These are phyloP conservation scores for Gallinago nigripennis DNA, from an alignment of 2,797 vertebrate species.

Conservation along the genomic window DNA sequence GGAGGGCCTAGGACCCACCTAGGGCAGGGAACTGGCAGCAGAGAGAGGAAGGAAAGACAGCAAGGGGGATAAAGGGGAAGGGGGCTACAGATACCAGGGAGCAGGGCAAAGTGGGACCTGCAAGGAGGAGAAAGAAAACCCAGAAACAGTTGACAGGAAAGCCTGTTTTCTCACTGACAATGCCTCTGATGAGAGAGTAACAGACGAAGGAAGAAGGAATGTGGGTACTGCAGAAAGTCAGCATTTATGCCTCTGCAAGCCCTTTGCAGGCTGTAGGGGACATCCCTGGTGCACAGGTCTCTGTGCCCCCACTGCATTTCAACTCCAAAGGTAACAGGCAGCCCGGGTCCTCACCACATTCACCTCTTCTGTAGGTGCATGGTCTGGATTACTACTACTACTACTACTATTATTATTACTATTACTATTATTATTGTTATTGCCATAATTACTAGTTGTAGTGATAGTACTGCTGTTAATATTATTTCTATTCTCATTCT, in stretches of 20 bases:
- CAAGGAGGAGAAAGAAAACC: not conserved
- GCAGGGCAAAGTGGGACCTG: not conserved
- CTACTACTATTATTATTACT: not conserved
- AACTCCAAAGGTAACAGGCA: not conserved
- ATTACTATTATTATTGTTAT: not conserved
- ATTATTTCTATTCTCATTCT: not conserved
- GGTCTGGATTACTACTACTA: not conserved
- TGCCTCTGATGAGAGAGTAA: not conserved
- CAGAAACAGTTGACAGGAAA: not conserved
- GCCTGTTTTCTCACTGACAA: not conserved
- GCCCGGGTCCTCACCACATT: accelerated
- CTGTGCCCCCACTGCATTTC: accelerated
- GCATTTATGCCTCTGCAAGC: not conserved
- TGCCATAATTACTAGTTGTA: not conserved
- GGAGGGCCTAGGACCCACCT: not conserved
- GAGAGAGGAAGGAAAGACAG: not conserved
- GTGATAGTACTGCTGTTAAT: not conserved
- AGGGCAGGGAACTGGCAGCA: not conserved
- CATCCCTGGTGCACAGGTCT: accelerated
- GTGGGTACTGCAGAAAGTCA: not conserved
- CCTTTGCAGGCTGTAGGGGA: not conserved
- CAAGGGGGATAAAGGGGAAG: not conserved
- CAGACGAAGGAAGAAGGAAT: not conserved
- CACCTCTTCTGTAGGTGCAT: not conserved
- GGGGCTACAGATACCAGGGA: not conserved